These are phyloP conservation scores for Colistium nudipinnis DNA, from an alignment of 2,113 vertebrate species.

Conservation along the genomic window DNA sequence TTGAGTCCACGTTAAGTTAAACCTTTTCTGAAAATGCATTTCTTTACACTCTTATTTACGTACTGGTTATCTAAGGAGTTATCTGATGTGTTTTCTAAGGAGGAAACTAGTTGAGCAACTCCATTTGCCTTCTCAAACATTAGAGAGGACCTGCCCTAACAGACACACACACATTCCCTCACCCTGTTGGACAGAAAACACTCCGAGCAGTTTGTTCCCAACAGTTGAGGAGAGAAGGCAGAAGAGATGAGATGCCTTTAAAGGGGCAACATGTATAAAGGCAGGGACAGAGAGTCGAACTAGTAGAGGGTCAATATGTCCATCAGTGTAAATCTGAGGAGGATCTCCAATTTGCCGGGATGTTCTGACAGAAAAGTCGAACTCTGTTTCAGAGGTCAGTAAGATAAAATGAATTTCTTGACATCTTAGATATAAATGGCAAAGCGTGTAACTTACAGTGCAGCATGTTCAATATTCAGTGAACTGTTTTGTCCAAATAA, in stretches of 20 bases:
- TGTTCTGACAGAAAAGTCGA: constrained; percentile 86
- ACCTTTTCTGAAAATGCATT: too few species aligned
- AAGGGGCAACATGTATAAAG: constrained; percentile 2
- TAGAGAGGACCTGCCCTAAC: constrained; percentile 54
- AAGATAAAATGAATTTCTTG: neutral
- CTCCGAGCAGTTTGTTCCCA: constrained; percentile 19
- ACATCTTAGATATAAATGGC: too few species aligned
- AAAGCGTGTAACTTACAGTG: too few species aligned
- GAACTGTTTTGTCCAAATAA: neutral
- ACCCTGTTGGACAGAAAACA: constrained; percentile 4
- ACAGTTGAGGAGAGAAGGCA: neutral
- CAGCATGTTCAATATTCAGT: too few species aligned
- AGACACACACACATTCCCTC: constrained; percentile 37
- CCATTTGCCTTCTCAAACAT: constrained; percentile 72
- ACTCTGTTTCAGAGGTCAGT: constrained; percentile 88
- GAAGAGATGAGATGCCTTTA: neutral
- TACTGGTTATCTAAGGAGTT: too few species aligned
- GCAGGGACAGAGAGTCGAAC: neutral
- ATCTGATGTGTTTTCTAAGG: constrained; percentile 12
- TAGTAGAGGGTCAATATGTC: constrained; percentile 79
- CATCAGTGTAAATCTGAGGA: constrained; percentile 83
- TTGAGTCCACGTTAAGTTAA: too few species aligned
- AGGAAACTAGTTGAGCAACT: constrained; percentile 69
- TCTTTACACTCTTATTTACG: too few species aligned
- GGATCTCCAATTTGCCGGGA: constrained; percentile 85